A percentile compares a stretch with the other conserved stretches of the same genome.
Conservation (phyloP, 2,888 invertebrate genomes). For the Ceraclea dissimilis region DNA sequence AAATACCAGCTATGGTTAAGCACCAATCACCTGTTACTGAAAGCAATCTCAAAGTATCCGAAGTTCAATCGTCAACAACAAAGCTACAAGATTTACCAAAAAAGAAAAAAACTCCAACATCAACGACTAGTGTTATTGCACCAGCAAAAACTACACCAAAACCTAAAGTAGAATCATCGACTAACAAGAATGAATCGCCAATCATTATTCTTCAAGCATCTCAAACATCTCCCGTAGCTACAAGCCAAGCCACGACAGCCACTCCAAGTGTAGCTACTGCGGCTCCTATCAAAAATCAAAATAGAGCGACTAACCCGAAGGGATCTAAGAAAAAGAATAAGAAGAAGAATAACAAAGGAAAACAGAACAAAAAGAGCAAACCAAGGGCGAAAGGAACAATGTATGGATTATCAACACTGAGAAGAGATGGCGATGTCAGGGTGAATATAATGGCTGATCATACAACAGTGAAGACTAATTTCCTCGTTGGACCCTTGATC, state of each 20-base stretch:
- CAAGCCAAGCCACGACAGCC: not conserved
- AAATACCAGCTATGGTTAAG: conserved; percentile 3
- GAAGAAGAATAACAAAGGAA: conserved; percentile 35
- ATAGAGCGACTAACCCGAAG: conserved; percentile 31
- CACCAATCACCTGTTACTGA: conserved; percentile 1
- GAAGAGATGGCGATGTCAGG: conserved; percentile 71
- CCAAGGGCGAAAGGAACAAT: conserved; percentile 69
- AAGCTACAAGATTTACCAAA: not conserved
- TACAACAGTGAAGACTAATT: conserved; percentile 76
- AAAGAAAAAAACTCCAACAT: not conserved
- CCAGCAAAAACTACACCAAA: conserved; percentile 1
- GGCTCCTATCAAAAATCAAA: conserved; percentile 32
- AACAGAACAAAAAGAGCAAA: conserved; percentile 41
- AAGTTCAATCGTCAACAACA: not conserved
- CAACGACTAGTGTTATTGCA: not conserved
- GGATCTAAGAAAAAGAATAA: conserved; percentile 35
- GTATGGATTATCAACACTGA: conserved; percentile 71
- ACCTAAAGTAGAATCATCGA: conserved; percentile 11
- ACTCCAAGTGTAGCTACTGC: conserved; percentile 32
- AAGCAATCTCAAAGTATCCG: not conserved
- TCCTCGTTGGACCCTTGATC: conserved; percentile 70
- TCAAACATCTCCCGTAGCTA: not conserved
- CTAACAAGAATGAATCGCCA: conserved; percentile 4
- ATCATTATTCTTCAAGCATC: conserved; percentile 7
- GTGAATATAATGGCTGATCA: conserved; percentile 73